Evolutionary conservation across 1,140 invertebrate species (phyloP).

Genomic region (Drosophila fuyamai): DNA sequence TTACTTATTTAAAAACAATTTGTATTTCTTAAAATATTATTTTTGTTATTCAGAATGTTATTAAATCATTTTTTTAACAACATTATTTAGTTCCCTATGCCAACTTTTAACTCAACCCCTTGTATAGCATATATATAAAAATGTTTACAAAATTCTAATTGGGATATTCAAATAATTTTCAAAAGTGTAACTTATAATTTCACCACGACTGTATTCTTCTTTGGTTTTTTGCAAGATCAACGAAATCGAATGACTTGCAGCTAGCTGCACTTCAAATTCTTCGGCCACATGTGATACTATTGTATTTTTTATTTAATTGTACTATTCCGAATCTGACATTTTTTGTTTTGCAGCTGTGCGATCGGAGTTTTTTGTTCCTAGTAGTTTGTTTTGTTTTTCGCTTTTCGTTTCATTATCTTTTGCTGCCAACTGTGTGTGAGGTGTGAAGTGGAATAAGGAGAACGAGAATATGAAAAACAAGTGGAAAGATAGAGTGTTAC

Average conservation of each 20-base stretch:
- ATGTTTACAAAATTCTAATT: too few relatives aligned
- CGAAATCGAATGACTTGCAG: constrained; percentile 34
- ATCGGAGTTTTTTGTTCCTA: constrained; percentile 10
- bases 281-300: constrained; percentile 8
- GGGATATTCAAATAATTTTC: too few relatives aligned
- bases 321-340: constrained; percentile 16
- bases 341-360: constrained; percentile 31
- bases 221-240: constrained; percentile 22
- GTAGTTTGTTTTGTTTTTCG: constrained; percentile 18
- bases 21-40: too few relatives aligned
- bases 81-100: too few relatives aligned
- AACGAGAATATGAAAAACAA: neutral
- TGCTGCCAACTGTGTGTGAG: neutral
- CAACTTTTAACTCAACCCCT: too few relatives aligned
- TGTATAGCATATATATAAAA: too few relatives aligned
- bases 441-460: constrained; percentile 6
- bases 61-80: too few relatives aligned
- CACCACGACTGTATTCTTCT: neutral
- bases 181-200: neutral
- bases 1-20: too few relatives aligned
- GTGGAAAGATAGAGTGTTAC: constrained; percentile 6
- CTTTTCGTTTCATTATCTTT: constrained; percentile 27
- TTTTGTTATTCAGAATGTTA: too few relatives aligned
- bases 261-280: constrained; percentile 24
- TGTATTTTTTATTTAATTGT: constrained; percentile 13